Conservation (phyloP, 2,113 vertebrate species). For the Clarias gariepinus region DNA sequence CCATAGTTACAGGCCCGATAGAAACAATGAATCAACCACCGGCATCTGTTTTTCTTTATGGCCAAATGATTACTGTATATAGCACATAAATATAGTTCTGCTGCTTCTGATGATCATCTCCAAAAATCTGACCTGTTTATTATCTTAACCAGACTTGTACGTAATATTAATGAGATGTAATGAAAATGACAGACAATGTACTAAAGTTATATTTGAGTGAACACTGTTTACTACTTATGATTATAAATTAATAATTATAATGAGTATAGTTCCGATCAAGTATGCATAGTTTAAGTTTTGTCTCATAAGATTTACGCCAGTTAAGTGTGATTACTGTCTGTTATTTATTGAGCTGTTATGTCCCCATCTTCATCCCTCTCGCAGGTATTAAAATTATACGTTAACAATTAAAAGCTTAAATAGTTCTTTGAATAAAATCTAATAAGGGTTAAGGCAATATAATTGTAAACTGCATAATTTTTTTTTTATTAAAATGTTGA, state of each 20-base stretch:
- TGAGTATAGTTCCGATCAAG: neutral
- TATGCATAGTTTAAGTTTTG: neutral
- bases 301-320: neutral
- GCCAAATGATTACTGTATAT: neutral
- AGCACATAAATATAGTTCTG: neutral
- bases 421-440: neutral
- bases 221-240: neutral
- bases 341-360: neutral
- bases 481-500: neutral
- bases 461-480: neutral
- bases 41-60: neutral
- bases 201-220: slow-evolving; percentile 6
- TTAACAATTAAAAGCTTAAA: neutral
- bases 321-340: neutral
- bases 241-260: neutral
- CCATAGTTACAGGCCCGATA: neutral
- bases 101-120: neutral
- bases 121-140: neutral
- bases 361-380: neutral
- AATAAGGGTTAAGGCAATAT: neutral
- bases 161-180: neutral
- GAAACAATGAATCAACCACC: neutral
- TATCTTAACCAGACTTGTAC: neutral
- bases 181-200: neutral
- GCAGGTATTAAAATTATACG: neutral